Evolutionary conservation across 2,797 vertebrate genomes (phyloP), one percentile per base, ranked within the genome.

Genomic region (Simalia tracyae): DNA sequence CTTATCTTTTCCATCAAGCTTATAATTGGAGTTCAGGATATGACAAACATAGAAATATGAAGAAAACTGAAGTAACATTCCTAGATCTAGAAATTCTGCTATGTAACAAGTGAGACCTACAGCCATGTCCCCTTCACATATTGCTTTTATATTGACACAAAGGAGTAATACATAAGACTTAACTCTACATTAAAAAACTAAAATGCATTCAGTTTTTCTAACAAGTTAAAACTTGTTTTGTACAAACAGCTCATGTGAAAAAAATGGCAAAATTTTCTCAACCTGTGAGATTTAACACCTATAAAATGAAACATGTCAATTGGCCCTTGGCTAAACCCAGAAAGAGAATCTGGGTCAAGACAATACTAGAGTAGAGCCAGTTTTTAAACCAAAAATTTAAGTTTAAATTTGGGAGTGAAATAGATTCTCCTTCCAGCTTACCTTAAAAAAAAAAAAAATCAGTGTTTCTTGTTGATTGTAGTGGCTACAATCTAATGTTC

Each of bases 291-390:
- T 76, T 46, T 87, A 12, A 56, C 54, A 88, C 66, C 28, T 88
- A 87, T 46, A 88, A 88, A 88, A 31, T 31, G 28, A 46, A 91
- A 61, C 36, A 59, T 76, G 86, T 88, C 64, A 91, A 87, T 76
- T 90, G n/a, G 84, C n/a, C 84, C 63, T 86, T 86, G 31, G n/a
- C n/a, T 31, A 66, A 91, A 68, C 19, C 36, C 10, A 56, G 46
- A 66, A 86, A 86, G 84, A 68, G 84, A 86, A 86, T 91, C 61
- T 86, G 66, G 84, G 84, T 86, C 90, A 91, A 86, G 61, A 68
- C 10, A 7, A 54, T 68, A 26, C n/a, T 66, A 86, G 63, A 68
- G 24, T 15, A 56, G 26, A 84, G 14, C 11, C 57, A 90, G 24
- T 28, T 63, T 50, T 84, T 28, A 61, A 90, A 90, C 8, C 19